Percentiles rank a stretch among this genome's conserved stretches.
Evolutionary conservation across 2,888 invertebrate species (phyloP).

Genomic region (Tenthredo scrophulariae): DNA sequence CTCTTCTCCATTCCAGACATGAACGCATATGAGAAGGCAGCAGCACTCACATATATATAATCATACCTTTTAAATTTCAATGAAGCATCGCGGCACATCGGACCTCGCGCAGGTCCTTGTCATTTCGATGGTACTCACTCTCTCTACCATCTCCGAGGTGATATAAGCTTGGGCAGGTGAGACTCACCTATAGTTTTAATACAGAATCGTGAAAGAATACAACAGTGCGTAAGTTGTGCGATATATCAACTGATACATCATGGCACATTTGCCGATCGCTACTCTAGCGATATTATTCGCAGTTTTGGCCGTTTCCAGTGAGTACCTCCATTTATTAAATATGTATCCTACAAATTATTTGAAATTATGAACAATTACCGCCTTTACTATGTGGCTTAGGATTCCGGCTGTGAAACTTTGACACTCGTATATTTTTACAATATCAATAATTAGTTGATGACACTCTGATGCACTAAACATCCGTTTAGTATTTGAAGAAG

Average conservation of each 20-base stretch:
- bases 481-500: not conserved
- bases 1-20: constrained; percentile 5
- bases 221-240: constrained; percentile 51
- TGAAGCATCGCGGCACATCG: constrained; percentile 49
- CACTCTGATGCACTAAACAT: not conserved
- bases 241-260: constrained; percentile 54
- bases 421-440: not conserved
- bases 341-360: not conserved
- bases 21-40: not conserved
- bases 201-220: constrained; percentile 62
- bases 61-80: constrained; percentile 27
- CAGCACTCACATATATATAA: not conserved
- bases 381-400: not conserved
- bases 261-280: constrained; percentile 62
- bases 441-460: not conserved
- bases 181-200: constrained; percentile 65
- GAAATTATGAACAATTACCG: not conserved
- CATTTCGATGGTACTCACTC: constrained; percentile 57
- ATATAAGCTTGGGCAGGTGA: constrained; percentile 68
- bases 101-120: constrained; percentile 48
- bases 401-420: not conserved
- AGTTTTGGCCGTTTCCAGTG: constrained; percentile 62
- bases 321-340: constrained; percentile 59
- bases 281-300: constrained; percentile 62
- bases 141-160: constrained; percentile 64